Evolutionary conservation across 2,888 invertebrate species (phyloP).

Genomic region (Nephrotoma guestfalica): DNA sequence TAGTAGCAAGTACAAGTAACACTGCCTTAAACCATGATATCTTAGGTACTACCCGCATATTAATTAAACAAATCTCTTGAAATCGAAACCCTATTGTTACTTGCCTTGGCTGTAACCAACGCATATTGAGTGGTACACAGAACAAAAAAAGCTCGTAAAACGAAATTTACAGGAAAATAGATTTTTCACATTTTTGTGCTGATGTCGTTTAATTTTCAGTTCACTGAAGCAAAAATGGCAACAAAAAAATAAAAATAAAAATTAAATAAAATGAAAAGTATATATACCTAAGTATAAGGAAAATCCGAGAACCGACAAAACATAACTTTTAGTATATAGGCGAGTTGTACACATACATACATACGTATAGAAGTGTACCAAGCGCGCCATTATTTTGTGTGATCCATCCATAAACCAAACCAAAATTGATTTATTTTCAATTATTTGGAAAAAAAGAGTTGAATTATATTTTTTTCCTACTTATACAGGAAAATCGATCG

Average conservation of each 20-base stretch:
- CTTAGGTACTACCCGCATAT: background rate
- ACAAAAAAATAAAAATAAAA: background rate
- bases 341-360: background rate
- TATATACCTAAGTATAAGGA: background rate
- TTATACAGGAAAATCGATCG: background rate
- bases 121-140: background rate
- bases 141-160: background rate
- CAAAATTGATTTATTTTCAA: background rate
- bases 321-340: no score
- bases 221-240: background rate
- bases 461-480: background rate
- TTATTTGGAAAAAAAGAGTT: background rate
- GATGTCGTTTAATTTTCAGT: background rate
- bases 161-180: background rate
- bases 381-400: background rate
- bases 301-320: background rate
- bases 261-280: background rate
- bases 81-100: background rate
- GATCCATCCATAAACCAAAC: background rate
- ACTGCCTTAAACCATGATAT: background rate
- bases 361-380: background rate
- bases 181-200: background rate
- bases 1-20: background rate
- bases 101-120: background rate
- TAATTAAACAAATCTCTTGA: background rate